phyloP scores from a whole-genome alignment of 2,797 vertebrate genomes.

The Oryzias sinensis region DNA sequence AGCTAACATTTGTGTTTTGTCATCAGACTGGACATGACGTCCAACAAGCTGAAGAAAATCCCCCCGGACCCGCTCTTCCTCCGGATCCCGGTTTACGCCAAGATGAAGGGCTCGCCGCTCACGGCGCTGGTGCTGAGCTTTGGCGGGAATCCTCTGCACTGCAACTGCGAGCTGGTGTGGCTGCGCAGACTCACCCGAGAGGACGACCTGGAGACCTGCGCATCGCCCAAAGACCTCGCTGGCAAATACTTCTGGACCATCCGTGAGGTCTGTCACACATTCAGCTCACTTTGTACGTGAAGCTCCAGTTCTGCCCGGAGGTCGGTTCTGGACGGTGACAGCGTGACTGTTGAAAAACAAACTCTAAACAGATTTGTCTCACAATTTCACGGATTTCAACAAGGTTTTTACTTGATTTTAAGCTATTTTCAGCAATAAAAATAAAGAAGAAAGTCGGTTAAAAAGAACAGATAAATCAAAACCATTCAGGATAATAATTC shows the following conservation, averaged over 20 bases:
- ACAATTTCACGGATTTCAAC: too few species aligned
- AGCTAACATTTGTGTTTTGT: background rate
- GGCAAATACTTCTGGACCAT: constrained; percentile 95
- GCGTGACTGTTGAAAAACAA: too few species aligned
- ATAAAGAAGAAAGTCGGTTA: too few species aligned
- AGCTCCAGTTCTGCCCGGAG: too few species aligned
- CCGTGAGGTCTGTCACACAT: constrained; percentile 67
- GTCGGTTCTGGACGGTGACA: too few species aligned
- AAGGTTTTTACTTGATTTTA: too few species aligned
- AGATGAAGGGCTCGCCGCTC: constrained; percentile 84
- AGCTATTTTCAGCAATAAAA: too few species aligned
- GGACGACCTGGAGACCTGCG: constrained; percentile 90
- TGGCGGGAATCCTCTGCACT: constrained; percentile 89
- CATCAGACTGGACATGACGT: constrained; percentile 90
- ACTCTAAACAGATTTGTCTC: too few species aligned
- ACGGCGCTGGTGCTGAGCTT: constrained; percentile 86
- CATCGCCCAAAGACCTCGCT: constrained; percentile 82
- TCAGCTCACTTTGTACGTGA: too few species aligned
- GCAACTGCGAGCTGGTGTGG: constrained; percentile 92
- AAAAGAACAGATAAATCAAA: too few species aligned
- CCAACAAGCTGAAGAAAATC: constrained; percentile 92
- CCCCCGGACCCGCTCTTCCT: constrained; percentile 89
- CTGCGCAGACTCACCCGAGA: constrained; percentile 85
- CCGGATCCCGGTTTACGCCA: constrained; percentile 86
- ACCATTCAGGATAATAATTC: too few species aligned